Base-by-base conservation (phyloP, 2,113 vertebrate species). In the Orycteropus afer region DNA sequence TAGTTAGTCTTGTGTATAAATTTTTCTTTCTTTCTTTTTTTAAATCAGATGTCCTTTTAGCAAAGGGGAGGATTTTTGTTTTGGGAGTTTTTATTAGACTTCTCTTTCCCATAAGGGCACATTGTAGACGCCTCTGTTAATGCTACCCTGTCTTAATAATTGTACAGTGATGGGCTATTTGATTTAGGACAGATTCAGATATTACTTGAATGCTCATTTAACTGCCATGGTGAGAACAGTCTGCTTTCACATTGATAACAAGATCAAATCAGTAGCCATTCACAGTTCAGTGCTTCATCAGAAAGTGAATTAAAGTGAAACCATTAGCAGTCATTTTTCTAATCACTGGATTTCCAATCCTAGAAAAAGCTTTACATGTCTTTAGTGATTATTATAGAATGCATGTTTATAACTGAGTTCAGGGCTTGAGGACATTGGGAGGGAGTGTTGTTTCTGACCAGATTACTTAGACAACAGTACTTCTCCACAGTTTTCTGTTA, bases 161-260 rank as follows among this genome's bases (percentile, higher is more conserved):
- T 63, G 47, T 40, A 27, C n/a, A 53, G 74, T 65, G 76, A 69
- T 47, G 95, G 94, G 79, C 84, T 95, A 80, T 96, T 79, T 93
- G 71, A 96, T 97, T 97, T 97, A 97, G 94, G 55, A 95, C 84
- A 97, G 95, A 98, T 95, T 94, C 92, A 95, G 85, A 67, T 77
- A 96, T 98, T 97, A 97, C 95, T 95, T 89, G 96, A 97, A 97
- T 97, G 93, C 82, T 97, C 95, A 98, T 59, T 92, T 97, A 89
- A 51, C 57, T 97, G 89, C 91, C 49, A 27, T 76, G 57, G 53
- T 89, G 94, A 95, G 89, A 97, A 97, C 88, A 20, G 29, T 92
- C 89, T 95, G 92, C 61, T 96, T 98, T 98, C 90, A 94, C 89
- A 95, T 92, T 96, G 86, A 95, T 97, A 95, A 95, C 78, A 89